Base-by-base conservation (phyloP, 2,888 invertebrate genomes). In the Cabera pusaria region DNA sequence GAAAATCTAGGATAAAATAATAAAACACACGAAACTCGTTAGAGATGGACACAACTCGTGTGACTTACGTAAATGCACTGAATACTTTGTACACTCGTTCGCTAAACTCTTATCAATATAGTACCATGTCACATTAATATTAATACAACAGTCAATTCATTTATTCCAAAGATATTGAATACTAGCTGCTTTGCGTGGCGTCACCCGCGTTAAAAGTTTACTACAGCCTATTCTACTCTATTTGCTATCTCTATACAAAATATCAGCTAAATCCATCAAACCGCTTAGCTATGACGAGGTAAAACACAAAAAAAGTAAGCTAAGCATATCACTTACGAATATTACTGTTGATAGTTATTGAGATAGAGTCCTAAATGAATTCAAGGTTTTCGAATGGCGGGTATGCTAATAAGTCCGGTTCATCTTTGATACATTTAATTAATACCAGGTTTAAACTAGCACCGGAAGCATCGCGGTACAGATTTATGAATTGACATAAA, bases 391-490 rank as follows among this genome's bases (percentile, higher is more conserved):
- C 16, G 34, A 35, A 25, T 22, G 33, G 31, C 67, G 38, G 44
- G 72, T 76, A 72, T 73, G 72, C 59, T 66, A 74, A 76, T 74
- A 40, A 27, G 34, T 21, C 52, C 44, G 48, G 56, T 58, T 49
- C 56, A 56, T 61, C 56, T 49, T 51, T 55, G 61, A 63, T 61
- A 63, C 57, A 58, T 53, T 64, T 58, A 69, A 69, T 69, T 64
- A 65, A 64, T 62, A 56, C 56, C 56, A 54, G 56, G 46, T 64
- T 57, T 51, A 52, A 21, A 50, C 38, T 33, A 42, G 57, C 68
- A 72, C 76, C 83, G 83, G 82, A 82, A 84, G 72, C 70, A 58
- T 61, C 55, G 54, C 57, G 55, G 44, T 65, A 63, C 58, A 65
- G 68, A 70, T 76, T 72, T 74, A 74, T 71, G 59, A 64, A 74